A percentile compares a stretch with the other conserved stretches of the same genome.
phyloP scores from a whole-genome alignment of 1,140 invertebrate genomes.

The Atopsyche davidsoni region DNA sequence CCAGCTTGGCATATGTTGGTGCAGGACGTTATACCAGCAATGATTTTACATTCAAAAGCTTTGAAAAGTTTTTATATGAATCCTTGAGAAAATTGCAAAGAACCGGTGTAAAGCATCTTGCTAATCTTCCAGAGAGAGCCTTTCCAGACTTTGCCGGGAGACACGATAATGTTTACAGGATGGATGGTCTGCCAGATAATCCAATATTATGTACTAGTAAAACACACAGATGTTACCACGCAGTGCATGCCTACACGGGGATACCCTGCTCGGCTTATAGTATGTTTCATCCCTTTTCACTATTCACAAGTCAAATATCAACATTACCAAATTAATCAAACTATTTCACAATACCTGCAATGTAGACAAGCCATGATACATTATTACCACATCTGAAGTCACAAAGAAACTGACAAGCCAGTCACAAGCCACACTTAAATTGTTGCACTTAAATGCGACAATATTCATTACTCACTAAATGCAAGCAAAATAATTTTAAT shows the following conservation, averaged over 20 bases:
- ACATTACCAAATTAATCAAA: no score
- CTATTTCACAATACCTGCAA: no score
- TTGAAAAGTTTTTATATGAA: slow-evolving; percentile 89
- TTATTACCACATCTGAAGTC: no score
- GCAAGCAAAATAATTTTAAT: no score
- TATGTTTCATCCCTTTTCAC: slow-evolving; percentile 53
- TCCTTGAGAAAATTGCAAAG: slow-evolving; percentile 73
- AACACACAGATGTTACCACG: slow-evolving; percentile 82
- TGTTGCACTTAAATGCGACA: no score
- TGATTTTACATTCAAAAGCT: slow-evolving; percentile 74
- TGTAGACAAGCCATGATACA: no score
- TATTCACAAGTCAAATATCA: no score
- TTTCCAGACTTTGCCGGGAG: slow-evolving; percentile 37
- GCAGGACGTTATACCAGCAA: slow-evolving; percentile 64
- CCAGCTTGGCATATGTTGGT: slow-evolving; percentile 62
- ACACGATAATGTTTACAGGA: slow-evolving; percentile 38
- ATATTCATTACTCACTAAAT: no score
- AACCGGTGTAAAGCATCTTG: slow-evolving; percentile 55
- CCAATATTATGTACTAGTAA: slow-evolving; percentile 70
- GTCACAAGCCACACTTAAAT: no score
- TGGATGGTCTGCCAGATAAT: slow-evolving; percentile 49
- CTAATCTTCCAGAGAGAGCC: slow-evolving; percentile 53
- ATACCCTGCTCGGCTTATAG: slow-evolving; percentile 77
- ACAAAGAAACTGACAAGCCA: no score
- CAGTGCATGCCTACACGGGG: slow-evolving; percentile 84